A percentile compares a stretch with the other conserved stretches of the same genome.
Conservation (phyloP, 92 coral and sea anemone species). For the Virgularia gustaviana region DNA sequence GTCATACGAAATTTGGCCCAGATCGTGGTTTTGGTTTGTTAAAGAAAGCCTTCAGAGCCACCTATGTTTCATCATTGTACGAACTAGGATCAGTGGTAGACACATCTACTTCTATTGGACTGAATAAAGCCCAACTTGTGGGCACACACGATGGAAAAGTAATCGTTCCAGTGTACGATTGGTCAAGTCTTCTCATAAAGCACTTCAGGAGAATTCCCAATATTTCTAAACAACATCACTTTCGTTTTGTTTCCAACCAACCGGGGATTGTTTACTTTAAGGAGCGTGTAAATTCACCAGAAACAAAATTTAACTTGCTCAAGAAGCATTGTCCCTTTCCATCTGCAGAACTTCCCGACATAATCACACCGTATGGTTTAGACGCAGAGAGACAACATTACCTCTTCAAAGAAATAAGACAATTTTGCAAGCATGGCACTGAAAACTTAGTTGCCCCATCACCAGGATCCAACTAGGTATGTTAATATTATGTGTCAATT, state of each 20-base stretch:
- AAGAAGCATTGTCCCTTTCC: conserved; percentile 33
- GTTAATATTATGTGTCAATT: too few species aligned
- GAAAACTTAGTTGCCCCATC: too few species aligned
- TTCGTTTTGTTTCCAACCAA: conserved; percentile 38
- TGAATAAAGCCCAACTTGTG: conserved; percentile 50
- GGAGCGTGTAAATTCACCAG: conserved; percentile 17
- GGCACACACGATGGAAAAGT: too few species aligned
- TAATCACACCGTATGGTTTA: too few species aligned
- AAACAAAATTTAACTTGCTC: conserved; percentile 20
- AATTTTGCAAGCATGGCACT: too few species aligned
- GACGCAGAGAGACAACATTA: too few species aligned
- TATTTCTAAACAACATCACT: conserved; percentile 47
- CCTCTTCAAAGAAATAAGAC: too few species aligned
- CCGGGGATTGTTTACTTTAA: conserved; percentile 43
- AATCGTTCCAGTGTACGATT: conserved; percentile 44
- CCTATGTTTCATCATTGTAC: conserved; percentile 42
- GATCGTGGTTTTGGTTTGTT: conserved; percentile 55
- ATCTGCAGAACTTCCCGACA: too few species aligned
- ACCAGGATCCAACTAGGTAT: too few species aligned
- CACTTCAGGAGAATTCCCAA: conserved; percentile 23
- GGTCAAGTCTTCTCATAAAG: conserved; percentile 32
- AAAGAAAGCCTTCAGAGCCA: conserved; percentile 36
- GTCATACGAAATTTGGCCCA: conserved; percentile 54
- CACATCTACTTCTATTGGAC: conserved; percentile 18
- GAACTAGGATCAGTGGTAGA: conserved; percentile 47